phyloP scores from a whole-genome alignment of 1,140 invertebrate genomes.

The Chrysoperla carnea region DNA sequence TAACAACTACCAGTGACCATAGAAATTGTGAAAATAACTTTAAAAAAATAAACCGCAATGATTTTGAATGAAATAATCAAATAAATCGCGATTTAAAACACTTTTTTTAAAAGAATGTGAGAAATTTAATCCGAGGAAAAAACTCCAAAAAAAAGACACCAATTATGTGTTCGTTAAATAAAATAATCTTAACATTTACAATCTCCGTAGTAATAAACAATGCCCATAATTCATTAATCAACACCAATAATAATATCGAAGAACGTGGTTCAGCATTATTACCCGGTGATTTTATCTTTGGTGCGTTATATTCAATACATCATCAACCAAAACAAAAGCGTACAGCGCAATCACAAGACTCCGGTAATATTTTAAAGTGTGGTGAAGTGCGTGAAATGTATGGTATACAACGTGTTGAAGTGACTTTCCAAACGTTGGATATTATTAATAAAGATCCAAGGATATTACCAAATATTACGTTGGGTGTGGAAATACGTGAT shows the following conservation, averaged over 20 bases:
- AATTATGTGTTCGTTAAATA: too few species aligned
- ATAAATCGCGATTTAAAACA: too few species aligned
- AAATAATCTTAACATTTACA: too few species aligned
- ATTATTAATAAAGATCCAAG: constrained; percentile 27
- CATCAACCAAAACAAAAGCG: constrained; percentile 38
- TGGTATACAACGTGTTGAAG: constrained; percentile 62
- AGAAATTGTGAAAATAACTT: too few species aligned
- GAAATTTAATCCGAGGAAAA: too few species aligned
- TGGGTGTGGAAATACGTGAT: constrained; percentile 63
- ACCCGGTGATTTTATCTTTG: constrained; percentile 50
- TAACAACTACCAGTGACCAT: too few species aligned
- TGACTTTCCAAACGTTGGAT: constrained; percentile 35
- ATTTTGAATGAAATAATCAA: too few species aligned
- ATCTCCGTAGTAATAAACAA: too few species aligned
- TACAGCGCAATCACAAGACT: constrained; percentile 24
- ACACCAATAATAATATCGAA: not conserved
- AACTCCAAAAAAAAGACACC: too few species aligned
- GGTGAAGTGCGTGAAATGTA: constrained; percentile 53
- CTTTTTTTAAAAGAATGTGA: too few species aligned
- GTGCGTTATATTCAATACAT: constrained; percentile 57
- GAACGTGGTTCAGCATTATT: constrained; percentile 24
- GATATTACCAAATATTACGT: constrained; percentile 32
- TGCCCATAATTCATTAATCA: too few species aligned
- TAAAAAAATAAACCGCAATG: too few species aligned
- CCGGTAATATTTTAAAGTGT: constrained; percentile 28